Conservation (phyloP, 2,888 invertebrate species). For the Drymonia ruficornis region DNA sequence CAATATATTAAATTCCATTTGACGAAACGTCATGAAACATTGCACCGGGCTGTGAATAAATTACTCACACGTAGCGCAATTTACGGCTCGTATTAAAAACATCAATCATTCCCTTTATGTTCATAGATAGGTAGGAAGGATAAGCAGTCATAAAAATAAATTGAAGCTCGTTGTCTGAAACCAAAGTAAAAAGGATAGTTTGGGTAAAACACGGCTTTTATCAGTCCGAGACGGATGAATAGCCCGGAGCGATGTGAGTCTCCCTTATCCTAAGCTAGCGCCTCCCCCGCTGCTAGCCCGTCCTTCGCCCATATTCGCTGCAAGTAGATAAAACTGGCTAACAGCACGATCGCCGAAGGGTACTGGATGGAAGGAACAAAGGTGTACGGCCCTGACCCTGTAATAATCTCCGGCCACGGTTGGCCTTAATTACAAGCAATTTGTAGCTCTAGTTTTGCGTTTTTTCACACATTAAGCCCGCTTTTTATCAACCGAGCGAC, state of each 20-base stretch:
- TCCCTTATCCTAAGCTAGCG: slow-evolving; percentile 40
- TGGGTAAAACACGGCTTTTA: slow-evolving; percentile 55
- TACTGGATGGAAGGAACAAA: slow-evolving; percentile 44
- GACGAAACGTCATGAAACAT: slow-evolving; percentile 46
- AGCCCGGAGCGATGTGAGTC: slow-evolving; percentile 50
- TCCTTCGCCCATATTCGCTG: slow-evolving; percentile 25
- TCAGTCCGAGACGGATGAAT: slow-evolving; percentile 56
- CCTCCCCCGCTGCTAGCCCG: slow-evolving; percentile 24
- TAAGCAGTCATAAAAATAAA: slow-evolving; percentile 54
- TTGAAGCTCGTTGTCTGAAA: slow-evolving; percentile 45
- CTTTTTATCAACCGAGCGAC: slow-evolving; percentile 15
- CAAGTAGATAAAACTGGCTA: slow-evolving; percentile 45
- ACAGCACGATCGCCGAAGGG: slow-evolving; percentile 48
- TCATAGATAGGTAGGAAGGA: slow-evolving; percentile 30
- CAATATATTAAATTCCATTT: slow-evolving; percentile 69
- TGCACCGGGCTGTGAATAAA: slow-evolving; percentile 51
- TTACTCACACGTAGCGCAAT: slow-evolving; percentile 54
- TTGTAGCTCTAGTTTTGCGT: slow-evolving; percentile 30
- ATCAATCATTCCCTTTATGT: slow-evolving; percentile 50
- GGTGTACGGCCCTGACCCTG: slow-evolving; percentile 48
- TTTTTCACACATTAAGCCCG: slow-evolving; percentile 20
- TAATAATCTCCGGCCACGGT: slow-evolving; percentile 31
- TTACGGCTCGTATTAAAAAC: slow-evolving; percentile 49
- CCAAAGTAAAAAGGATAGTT: slow-evolving; percentile 54
- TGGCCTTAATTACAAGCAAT: slow-evolving; percentile 42